Conservation (phyloP, 1,140 invertebrate genomes). For the Druon quercuslanigerum region DNA sequence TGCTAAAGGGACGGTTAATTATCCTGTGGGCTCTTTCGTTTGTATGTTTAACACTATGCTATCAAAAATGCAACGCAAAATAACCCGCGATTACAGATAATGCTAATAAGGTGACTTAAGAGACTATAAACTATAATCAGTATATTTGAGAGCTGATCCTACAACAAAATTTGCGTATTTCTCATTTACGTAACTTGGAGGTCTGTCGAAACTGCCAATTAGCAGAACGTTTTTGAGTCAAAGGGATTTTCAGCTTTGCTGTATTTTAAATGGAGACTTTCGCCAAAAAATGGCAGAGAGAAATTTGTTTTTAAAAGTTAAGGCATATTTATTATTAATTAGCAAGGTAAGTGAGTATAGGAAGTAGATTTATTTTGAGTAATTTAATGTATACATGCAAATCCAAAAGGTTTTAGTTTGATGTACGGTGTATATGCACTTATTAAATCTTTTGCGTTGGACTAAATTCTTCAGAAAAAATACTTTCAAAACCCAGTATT, state of each 20-base stretch:
- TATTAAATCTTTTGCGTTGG: no score
- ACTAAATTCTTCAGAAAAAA: no score
- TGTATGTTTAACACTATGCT: not conserved
- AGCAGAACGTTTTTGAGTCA: not conserved
- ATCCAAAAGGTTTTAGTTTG: no score
- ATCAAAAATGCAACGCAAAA: constrained; percentile 24
- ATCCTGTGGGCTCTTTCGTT: constrained; percentile 4
- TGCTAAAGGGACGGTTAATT: constrained; percentile 24
- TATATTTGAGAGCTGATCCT: not conserved
- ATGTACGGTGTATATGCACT: no score
- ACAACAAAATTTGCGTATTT: not conserved
- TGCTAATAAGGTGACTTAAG: not conserved
- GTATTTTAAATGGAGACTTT: not conserved
- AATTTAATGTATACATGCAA: no score
- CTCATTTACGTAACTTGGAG: not conserved
- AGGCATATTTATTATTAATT: not conserved
- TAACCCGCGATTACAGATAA: not conserved
- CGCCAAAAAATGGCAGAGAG: not conserved
- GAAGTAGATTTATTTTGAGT: no score
- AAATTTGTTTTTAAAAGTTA: not conserved
- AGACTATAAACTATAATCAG: not conserved
- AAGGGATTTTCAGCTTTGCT: not conserved
- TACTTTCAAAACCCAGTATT: no score
- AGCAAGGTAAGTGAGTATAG: no score
- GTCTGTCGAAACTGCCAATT: constrained; percentile 3